Evolutionary conservation across 2,113 vertebrate species (phyloP).

Genomic region (Brachypodius melanocephalos): DNA sequence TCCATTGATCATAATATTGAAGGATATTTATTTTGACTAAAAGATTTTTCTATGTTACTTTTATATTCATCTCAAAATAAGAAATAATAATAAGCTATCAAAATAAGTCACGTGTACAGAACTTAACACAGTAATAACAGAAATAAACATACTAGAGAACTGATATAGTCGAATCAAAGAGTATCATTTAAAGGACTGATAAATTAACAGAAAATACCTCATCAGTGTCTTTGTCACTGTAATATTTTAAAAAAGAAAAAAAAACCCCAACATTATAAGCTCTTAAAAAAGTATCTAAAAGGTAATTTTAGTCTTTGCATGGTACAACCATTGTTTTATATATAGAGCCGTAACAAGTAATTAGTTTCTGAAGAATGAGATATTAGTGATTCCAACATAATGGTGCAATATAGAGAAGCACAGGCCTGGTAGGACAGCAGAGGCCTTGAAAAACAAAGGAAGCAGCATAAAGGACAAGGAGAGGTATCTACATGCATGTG

Average conservation of each 20-base stretch:
- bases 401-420: background rate
- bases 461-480: background rate
- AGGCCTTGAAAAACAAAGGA: background rate
- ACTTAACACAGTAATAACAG: background rate
- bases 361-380: background rate
- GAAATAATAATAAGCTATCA: background rate
- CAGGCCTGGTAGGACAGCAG: background rate
- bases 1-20: background rate
- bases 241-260: background rate
- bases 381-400: background rate
- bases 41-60: background rate
- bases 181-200: background rate
- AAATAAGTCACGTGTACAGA: background rate
- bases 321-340: background rate
- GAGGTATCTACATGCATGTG: accelerated
- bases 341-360: background rate
- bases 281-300: background rate
- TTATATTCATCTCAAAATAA: background rate
- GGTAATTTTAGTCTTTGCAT: background rate
- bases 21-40: background rate
- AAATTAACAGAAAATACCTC: background rate
- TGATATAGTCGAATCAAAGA: background rate
- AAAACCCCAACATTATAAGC: no score
- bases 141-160: background rate
- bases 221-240: background rate